A percentile compares a stretch with the other conserved stretches of the same genome.
These are phyloP conservation scores for Amblyornis subalaris DNA, from an alignment of 2,113 vertebrate genomes.

Conservation along the genomic window DNA sequence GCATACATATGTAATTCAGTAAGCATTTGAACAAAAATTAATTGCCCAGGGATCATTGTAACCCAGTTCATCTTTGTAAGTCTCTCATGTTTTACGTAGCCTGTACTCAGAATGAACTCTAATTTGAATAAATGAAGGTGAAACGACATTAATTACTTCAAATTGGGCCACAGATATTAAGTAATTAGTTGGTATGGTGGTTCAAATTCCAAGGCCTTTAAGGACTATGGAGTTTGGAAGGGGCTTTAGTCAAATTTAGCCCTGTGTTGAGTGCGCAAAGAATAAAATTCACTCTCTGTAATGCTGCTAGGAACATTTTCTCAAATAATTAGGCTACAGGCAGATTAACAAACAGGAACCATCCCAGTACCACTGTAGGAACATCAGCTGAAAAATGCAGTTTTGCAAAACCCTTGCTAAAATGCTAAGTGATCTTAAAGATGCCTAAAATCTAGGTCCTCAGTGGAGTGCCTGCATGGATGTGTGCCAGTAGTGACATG, in stretches of 20 bases:
- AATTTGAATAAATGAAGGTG: constrained; percentile 14
- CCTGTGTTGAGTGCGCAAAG: background rate
- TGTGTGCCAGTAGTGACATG: background rate
- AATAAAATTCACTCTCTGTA: background rate
- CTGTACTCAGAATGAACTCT: background rate
- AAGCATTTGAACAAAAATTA: constrained; percentile 1
- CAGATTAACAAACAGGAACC: background rate
- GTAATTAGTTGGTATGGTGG: background rate
- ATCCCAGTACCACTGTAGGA: background rate
- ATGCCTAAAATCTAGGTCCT: background rate
- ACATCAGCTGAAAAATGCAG: background rate
- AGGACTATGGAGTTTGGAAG: background rate
- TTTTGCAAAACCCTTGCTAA: background rate
- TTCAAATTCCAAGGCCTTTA: background rate
- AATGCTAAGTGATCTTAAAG: background rate
- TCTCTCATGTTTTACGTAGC: background rate
- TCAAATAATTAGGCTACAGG: background rate
- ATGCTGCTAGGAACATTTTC: background rate
- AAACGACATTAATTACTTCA: background rate
- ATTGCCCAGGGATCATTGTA: background rate
- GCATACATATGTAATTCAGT: background rate
- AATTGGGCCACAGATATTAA: background rate
- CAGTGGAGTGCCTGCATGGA: background rate
- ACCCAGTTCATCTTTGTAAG: background rate
- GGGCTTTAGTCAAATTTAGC: background rate